Evolutionary conservation across 2,113 vertebrate species (phyloP), one percentile per base, ranked within the genome.

Genomic region (Alosa alosa): DNA sequence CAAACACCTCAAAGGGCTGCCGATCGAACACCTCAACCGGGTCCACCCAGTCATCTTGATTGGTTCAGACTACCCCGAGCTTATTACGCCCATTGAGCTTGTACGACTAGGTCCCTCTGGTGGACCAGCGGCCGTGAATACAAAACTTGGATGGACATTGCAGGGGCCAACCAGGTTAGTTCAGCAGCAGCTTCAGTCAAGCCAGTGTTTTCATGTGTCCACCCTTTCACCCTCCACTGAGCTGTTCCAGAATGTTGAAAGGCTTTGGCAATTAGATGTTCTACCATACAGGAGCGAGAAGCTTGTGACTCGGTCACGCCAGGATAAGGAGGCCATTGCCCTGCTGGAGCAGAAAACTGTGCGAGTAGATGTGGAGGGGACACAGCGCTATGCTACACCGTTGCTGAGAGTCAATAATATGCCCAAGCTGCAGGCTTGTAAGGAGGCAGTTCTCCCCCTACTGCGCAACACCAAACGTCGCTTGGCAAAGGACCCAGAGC

Each of bases 21-120:
- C 84, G 9, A 64, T 85, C 3, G 13, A 82, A 31, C 9, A 1
- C 0, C 10, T 87, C 2, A 20, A 39, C 7, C 22, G 36, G 20
- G 44, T 72, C 6, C 68, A 57, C 15, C 68, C 82, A 22, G 60
- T 86, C n/a, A 47, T 86, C 1, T 31, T 86, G 6, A 84, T 84
- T 18, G 86, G 86, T 1, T 83, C 86, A 2, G 82, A 84, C 46
- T 46, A 25, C 41, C 22, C 84, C 31, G 68, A 88, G 50, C 45
- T 85, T 11, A 83, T 88, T 31, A 84, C 87, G 3, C 87, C 84
- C 1, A 81, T 84, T 1, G 39, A 85, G 64, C 68, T 81, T 36
- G 87, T 88, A 13, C 36, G 82, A 0, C 52, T 85, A 25, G 82
- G 84, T 0, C 87, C 87, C 4, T 68, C 64, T 47, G 82, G 84